Evolutionary conservation across 2,888 invertebrate species (phyloP), one percentile per base, ranked within the genome.

Genomic region (Brassicogethes aeneus): DNA sequence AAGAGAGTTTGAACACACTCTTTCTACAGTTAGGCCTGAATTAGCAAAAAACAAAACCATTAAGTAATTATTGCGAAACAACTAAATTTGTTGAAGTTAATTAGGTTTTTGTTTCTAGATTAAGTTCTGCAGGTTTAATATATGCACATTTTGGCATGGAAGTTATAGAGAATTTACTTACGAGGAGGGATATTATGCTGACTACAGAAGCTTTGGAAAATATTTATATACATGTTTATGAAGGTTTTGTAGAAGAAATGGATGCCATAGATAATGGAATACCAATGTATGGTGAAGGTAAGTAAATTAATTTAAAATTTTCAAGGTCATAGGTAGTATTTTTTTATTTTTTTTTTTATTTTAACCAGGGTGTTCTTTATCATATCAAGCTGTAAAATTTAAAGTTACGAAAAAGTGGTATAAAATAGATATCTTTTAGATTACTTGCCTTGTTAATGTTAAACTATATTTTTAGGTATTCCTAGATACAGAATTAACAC

Each of bases 181-280:
- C 66, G 42, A 56, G 65, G 17, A 54, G 67, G 3, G 68, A 72
- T 1, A 61, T 70, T 3, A 62, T 72, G 30, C 61, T 71, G 14
- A 56, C 69, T 0, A 69, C 70, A 1, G 66, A 75, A 2, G 73
- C 79, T 39, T 54, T 84, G 0, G 69, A 67, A 44, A 55, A 70
- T 1, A 68, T 87, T 10, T 90, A 74, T 56, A 70, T 74, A 46
- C 77, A 80, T 61, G 74, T 97, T 0, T 99, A 99, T 64, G 82
- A 86, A 48, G 76, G 76, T 42, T 86, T 97, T 40, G 80, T 99
- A 10, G 83, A 86, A 70, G 95, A 96, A 73, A 76, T 99, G 44
- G 99, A 99, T 70, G 97, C 87, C 1, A 85, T 96, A 40, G 99
- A 99, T 65, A 99, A 99, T 71, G 99, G 97, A n/a, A 75, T 96